Evolutionary conservation across 1,140 invertebrate species (phyloP).

Genomic region (Mercenaria mercenaria): DNA sequence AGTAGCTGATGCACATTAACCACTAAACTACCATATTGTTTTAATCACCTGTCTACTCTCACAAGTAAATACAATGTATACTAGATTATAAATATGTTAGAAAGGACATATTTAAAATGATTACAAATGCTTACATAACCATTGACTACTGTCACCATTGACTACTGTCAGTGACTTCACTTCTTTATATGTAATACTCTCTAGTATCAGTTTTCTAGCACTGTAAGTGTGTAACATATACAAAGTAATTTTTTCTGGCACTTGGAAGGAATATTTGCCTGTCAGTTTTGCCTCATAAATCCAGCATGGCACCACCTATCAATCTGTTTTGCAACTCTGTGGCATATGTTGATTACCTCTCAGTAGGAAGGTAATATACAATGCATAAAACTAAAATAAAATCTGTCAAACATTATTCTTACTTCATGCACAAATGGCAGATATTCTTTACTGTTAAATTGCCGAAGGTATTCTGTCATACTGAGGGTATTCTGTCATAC

Average conservation of each 20-base stretch:
- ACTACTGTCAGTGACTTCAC: no score
- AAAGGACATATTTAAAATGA: no score
- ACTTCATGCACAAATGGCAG: conserved; percentile 52
- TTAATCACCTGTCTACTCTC: no score
- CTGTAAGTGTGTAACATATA: neutral
- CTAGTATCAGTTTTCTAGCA: neutral
- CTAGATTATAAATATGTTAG: no score
- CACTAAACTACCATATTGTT: no score
- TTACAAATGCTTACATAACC: no score
- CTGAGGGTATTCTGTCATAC: no score
- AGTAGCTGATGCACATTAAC: no score
- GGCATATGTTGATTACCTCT: conserved; percentile 69
- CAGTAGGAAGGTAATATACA: conserved; percentile 49
- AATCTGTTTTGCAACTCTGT: conserved; percentile 45
- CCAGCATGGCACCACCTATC: conserved; percentile 10
- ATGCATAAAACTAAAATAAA: conserved; percentile 61
- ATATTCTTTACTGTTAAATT: neutral
- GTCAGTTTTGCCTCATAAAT: conserved; percentile 34
- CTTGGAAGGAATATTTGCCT: conserved; percentile 37
- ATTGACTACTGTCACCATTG: no score
- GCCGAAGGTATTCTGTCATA: neutral
- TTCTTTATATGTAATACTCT: no score
- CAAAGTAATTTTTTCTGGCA: conserved; percentile 13
- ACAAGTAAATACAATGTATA: no score
- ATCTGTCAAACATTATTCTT: conserved; percentile 43